These are phyloP conservation scores for Ormia ochracea DNA, from an alignment of 2,888 invertebrate species.

Conservation along the genomic window DNA sequence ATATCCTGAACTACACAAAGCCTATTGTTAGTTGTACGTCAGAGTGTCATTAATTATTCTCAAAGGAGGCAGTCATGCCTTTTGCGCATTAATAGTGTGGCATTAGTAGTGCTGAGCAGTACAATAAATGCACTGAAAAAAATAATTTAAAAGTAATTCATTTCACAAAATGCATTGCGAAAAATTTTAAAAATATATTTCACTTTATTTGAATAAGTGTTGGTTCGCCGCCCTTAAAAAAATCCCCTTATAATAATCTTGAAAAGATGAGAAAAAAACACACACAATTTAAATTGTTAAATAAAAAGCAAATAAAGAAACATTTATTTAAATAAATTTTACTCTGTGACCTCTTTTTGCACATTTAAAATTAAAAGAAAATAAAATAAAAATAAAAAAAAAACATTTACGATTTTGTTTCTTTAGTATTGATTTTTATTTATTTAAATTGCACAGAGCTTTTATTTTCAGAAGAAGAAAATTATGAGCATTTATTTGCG, in stretches of 20 bases:
- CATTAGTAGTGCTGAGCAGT: too few species aligned
- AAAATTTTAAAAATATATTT: too few species aligned
- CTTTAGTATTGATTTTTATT: slow-evolving; percentile 10
- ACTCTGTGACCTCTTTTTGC: slow-evolving; percentile 22
- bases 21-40: too few species aligned
- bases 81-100: too few species aligned
- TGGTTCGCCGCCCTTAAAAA: neutral
- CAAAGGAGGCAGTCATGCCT: too few species aligned
- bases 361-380: neutral
- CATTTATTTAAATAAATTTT: slow-evolving; percentile 2
- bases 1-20: too few species aligned
- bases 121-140: too few species aligned
- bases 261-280: neutral
- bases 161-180: too few species aligned
- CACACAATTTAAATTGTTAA: neutral
- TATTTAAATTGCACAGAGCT: neutral
- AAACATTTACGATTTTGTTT: neutral
- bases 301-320: slow-evolving; percentile 9
- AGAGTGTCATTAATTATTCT: too few species aligned
- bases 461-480: slow-evolving; percentile 21
- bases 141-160: too few species aligned
- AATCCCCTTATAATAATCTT: neutral
- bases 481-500: slow-evolving; percentile 1
- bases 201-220: neutral
- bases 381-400: neutral